phyloP scores from a whole-genome alignment of 2,888 invertebrate genomes.

The Schizotus pectinicornis region DNA sequence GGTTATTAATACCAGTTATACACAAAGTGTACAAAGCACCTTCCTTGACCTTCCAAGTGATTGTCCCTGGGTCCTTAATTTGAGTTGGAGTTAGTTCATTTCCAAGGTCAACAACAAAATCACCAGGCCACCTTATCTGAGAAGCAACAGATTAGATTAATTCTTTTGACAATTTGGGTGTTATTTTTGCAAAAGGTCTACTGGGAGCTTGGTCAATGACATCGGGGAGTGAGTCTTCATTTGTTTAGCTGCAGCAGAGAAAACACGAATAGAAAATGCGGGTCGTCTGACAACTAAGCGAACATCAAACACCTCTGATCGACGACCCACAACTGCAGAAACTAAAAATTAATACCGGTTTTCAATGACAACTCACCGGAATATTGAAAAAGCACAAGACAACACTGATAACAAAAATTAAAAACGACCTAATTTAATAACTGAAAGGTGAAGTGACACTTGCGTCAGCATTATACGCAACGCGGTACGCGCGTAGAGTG shows the following conservation, averaged over 20 bases:
- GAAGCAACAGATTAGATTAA: neutral
- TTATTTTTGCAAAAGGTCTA: constrained; percentile 40
- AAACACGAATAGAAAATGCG: constrained; percentile 24
- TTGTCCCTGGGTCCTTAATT: constrained; percentile 56
- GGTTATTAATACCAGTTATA: constrained; percentile 58
- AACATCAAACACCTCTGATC: no score
- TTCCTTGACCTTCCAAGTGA: constrained; percentile 60
- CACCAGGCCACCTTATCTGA: constrained; percentile 45
- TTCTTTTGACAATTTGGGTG: neutral
- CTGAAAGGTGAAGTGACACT: no score
- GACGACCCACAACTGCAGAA: no score
- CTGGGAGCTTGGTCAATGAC: constrained; percentile 47
- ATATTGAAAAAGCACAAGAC: no score
- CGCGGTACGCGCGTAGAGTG: no score
- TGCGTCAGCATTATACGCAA: no score
- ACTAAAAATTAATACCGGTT: no score
- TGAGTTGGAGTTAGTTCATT: constrained; percentile 48
- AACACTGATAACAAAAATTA: no score
- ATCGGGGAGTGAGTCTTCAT: constrained; percentile 52
- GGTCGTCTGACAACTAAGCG: constrained; percentile 8
- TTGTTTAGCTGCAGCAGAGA: constrained; percentile 31
- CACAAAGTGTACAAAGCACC: constrained; percentile 63
- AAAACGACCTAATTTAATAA: no score
- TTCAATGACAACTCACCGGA: no score
- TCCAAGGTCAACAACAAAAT: constrained; percentile 45